Conservation (phyloP, 2,797 vertebrate genomes). For the Sylvia borin region DNA sequence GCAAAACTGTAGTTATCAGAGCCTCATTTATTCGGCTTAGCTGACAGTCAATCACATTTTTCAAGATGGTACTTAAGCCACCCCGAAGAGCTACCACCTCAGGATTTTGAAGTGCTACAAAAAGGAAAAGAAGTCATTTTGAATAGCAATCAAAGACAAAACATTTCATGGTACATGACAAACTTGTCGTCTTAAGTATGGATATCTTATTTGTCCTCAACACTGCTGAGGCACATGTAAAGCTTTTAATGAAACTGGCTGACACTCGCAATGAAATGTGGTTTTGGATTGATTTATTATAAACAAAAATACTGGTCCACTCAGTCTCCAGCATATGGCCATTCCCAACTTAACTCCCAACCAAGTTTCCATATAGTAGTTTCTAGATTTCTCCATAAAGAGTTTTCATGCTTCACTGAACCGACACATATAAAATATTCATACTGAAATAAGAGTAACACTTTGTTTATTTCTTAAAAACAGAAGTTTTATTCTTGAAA, state of each 20-base stretch:
- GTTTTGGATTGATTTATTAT: background rate
- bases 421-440: background rate
- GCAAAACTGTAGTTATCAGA: constrained; percentile 96
- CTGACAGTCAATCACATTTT: constrained; percentile 98
- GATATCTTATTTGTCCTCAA: background rate
- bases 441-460: background rate
- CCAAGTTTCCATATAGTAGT: background rate
- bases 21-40: constrained; percentile 98
- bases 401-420: background rate
- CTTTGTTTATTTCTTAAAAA: background rate
- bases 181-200: background rate
- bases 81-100: constrained; percentile 95
- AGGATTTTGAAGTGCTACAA: constrained; percentile 95
- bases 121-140: background rate
- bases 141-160: background rate
- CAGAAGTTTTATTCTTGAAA: background rate
- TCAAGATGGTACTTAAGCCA: constrained; percentile 95
- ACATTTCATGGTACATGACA: background rate
- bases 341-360: background rate
- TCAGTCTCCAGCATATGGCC: background rate
- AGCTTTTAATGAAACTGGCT: background rate
- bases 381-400: background rate
- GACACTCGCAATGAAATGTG: background rate
- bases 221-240: background rate
- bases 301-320: background rate